Conservation (phyloP, 2,113 vertebrate genomes). For the Malurus cyaneus region DNA sequence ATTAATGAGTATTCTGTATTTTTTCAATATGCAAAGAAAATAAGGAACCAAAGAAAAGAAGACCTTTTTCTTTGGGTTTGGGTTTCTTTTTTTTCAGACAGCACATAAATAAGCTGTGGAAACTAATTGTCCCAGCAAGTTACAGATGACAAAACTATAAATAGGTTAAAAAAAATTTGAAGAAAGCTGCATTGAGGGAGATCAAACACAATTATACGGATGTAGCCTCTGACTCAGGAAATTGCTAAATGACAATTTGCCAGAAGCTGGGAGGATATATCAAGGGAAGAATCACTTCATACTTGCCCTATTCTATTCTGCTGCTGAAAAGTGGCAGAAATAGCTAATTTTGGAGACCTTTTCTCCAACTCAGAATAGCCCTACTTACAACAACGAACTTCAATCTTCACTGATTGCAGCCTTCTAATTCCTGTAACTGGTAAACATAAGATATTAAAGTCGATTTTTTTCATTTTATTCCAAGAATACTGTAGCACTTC, state of each 20-base stretch:
- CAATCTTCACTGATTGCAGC: background rate
- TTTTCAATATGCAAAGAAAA: background rate
- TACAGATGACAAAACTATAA: conserved; percentile 33
- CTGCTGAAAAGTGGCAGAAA: background rate
- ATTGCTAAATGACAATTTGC: conserved; percentile 49
- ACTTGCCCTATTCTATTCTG: conserved; percentile 17
- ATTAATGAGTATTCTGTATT: background rate
- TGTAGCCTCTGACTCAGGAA: conserved; percentile 53
- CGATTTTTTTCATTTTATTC: background rate
- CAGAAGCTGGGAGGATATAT: conserved; percentile 1
- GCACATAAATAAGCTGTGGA: conserved; percentile 6
- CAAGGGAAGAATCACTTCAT: background rate
- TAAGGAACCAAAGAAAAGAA: background rate
- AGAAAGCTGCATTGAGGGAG: conserved; percentile 50
- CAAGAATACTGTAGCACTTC: background rate
- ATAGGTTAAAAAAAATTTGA: background rate
- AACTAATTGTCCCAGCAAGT: background rate
- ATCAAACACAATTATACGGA: conserved; percentile 32
- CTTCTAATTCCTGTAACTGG: background rate
- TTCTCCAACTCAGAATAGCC: background rate
- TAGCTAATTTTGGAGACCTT: conserved; percentile 24
- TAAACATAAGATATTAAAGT: background rate
- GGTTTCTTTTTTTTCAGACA: background rate
- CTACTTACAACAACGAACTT: background rate
- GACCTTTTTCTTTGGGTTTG: background rate